phyloP scores from a whole-genome alignment of 2,797 vertebrate genomes.

The Halcyon smyrnensis region DNA sequence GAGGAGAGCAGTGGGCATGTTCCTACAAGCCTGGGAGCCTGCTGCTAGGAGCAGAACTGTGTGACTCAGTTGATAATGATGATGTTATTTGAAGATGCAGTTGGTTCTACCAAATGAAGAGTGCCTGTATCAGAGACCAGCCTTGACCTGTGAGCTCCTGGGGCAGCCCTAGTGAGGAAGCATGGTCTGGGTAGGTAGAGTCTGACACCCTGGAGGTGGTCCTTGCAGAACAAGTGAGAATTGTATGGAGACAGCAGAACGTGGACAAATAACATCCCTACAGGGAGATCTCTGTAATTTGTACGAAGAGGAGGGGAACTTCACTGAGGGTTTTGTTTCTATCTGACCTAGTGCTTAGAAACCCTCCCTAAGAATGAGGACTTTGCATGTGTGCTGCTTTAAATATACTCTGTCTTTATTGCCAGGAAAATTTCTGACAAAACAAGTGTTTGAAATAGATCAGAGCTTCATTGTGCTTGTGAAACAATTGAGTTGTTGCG shows the following conservation, averaged over 20 bases:
- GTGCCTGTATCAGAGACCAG: background rate
- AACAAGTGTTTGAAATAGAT: conserved; percentile 46
- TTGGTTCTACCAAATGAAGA: background rate
- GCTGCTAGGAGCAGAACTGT: background rate
- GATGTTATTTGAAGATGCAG: background rate
- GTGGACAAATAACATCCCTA: background rate
- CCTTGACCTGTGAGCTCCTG: background rate
- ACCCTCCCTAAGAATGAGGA: background rate
- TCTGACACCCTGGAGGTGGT: background rate
- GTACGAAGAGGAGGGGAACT: background rate
- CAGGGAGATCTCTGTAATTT: background rate
- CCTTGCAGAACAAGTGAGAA: background rate
- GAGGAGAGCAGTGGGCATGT: background rate
- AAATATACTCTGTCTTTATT: background rate
- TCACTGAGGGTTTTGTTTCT: background rate
- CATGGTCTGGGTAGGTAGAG: background rate
- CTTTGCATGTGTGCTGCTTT: background rate
- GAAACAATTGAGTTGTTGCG: conserved; percentile 48
- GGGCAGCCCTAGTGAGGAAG: background rate
- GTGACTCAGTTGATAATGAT: background rate
- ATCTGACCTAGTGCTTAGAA: background rate
- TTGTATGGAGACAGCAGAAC: background rate
- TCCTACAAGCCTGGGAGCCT: background rate
- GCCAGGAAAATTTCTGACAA: conserved; percentile 42
- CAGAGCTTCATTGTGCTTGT: conserved; percentile 58